Evolutionary conservation across 2,888 invertebrate genomes (phyloP), one percentile per base, ranked within the genome.

Genomic region (Xanthorhoe spadicearia): DNA sequence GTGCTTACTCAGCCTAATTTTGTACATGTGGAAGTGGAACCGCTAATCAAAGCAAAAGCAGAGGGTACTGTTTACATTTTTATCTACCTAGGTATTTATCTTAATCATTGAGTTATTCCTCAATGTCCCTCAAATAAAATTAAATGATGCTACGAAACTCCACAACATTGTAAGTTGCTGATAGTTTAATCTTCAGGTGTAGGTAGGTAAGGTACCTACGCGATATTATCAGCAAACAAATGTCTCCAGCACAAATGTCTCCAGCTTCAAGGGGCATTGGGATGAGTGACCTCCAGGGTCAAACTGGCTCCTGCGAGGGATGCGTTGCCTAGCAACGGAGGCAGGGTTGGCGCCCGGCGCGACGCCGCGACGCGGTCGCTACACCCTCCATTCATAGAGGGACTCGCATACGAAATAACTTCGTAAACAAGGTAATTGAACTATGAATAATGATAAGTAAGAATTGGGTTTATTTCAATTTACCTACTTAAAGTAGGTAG

Each of bases 241-340:
- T 74, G 70, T 70, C 70, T 72, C 65, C 54, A 71, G 68, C 68
- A 74, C 70, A 72, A 71, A 74, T 74, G 70, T 70, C 70, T 72
- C 65, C 54, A 71, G 68, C 68, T 68, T 67, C 61, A 68, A 69
- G 71, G 72, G 76, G 71, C 74, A 70, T 71, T 61, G 80, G 78
- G 81, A 83, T 81, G 81, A 81, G 76, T 83, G 82, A 83, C 84
- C 84, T 68, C 80, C 81, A 83, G 83, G 84, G 85, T 85, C 85
- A 86, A 82, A 78, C 77, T 76, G 74, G 74, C 75, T 76, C 66
- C 51, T 60, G 49, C 59, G 74, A 75, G 86, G 83, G 82, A 77
- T 78, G 83, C 82, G 88, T 88, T 83, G 85, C 88, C 72, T 79
- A 71, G 88, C 86, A 84, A 88, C 88, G 73, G 64, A 70, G n/a